Evolutionary conservation across 92 coral and sea anemone genomes (phyloP).

Genomic region (Metridium senile): DNA sequence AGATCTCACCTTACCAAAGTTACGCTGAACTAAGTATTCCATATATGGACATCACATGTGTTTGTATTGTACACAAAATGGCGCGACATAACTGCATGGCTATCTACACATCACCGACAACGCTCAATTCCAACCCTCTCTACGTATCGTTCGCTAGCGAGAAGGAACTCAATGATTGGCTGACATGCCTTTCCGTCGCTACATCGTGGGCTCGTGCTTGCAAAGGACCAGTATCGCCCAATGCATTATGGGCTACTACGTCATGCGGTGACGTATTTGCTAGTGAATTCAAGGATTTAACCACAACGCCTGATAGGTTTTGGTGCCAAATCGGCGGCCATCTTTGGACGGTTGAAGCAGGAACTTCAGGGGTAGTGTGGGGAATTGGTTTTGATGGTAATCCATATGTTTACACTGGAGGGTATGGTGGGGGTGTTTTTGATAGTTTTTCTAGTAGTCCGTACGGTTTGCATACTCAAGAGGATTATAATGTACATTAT

Average conservation of each 20-base stretch:
- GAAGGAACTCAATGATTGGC: constrained; percentile 94
- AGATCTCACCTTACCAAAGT: constrained; percentile 39
- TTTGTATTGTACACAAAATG: constrained; percentile 66
- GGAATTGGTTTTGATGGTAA: constrained; percentile 89
- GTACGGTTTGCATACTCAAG: constrained; percentile 76
- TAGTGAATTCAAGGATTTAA: constrained; percentile 68
- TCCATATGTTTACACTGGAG: constrained; percentile 90
- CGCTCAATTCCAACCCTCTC: constrained; percentile 77
- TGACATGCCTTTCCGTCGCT: constrained; percentile 64
- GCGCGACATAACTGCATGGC: constrained; percentile 87
- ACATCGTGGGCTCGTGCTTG: constrained; percentile 64
- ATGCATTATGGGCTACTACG: constrained; percentile 83
- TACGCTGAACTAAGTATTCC: constrained; percentile 76
- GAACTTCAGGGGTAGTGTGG: constrained; percentile 88
- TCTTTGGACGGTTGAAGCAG: constrained; percentile 83
- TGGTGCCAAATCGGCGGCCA: constrained; percentile 99
- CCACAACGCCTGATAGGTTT: constrained; percentile 67
- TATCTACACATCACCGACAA: constrained; percentile 69
- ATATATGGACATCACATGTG: constrained; percentile 75
- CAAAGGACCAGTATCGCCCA: constrained; percentile 78
- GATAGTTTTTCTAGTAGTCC: constrained; percentile 75
- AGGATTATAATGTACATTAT: constrained; percentile 73
- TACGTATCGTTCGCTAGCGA: constrained; percentile 64
- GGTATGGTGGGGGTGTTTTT: constrained; percentile 96
- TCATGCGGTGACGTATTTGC: constrained; percentile 92